A percentile compares a stretch with the other conserved stretches of the same genome.
phyloP scores from a whole-genome alignment of 2,797 vertebrate species.

The Phalloptychus januarius region DNA sequence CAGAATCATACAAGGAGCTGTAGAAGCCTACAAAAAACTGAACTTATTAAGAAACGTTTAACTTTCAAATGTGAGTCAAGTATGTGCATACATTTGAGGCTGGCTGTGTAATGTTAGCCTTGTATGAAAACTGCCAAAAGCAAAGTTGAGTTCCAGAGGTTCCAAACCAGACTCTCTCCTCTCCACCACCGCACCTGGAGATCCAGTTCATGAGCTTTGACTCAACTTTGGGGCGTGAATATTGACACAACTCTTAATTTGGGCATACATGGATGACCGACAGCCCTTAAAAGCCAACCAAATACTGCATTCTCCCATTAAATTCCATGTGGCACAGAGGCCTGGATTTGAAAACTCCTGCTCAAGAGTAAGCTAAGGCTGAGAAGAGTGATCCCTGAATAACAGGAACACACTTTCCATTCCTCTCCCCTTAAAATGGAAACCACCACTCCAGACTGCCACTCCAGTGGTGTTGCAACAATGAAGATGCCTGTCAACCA shows the following conservation, averaged over 20 bases:
- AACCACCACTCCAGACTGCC: background rate
- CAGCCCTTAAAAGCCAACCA: background rate
- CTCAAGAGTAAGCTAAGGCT: background rate
- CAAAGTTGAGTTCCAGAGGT: background rate
- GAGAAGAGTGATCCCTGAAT: background rate
- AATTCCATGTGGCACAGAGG: too few relatives aligned
- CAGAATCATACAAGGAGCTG: too few relatives aligned
- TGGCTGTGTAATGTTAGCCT: background rate
- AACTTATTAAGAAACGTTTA: too few relatives aligned
- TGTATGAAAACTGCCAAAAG: background rate
- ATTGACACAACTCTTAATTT: background rate
- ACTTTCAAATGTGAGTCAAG: too few relatives aligned
- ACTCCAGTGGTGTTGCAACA: background rate
- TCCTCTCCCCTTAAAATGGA: background rate
- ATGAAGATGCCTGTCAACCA: background rate
- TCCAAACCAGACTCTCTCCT: background rate
- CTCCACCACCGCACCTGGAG: background rate
- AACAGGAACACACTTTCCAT: background rate
- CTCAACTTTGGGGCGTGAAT: background rate
- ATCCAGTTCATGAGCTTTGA: background rate
- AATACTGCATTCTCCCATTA: background rate
- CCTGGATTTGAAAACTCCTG: too few relatives aligned
- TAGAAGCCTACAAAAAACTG: too few relatives aligned
- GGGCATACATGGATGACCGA: background rate
- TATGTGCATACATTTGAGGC: background rate